Evolutionary conservation across 37 sponge, comb jelly and placozoan genomes (phyloP).

Genomic region (Aphrocallistes beatrix): DNA sequence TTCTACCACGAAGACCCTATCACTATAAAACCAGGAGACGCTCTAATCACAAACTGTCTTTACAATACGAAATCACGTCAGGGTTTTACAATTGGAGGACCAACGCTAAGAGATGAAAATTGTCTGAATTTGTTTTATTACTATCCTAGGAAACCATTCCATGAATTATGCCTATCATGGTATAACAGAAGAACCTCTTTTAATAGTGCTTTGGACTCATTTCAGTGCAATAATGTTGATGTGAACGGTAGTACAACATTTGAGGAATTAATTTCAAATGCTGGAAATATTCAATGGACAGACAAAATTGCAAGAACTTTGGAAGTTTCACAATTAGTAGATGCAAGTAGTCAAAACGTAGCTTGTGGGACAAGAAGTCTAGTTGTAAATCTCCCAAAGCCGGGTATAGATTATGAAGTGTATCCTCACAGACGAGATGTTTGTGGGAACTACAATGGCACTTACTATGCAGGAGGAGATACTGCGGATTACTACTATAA

Average conservation of each 20-base stretch:
- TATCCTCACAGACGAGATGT: background rate
- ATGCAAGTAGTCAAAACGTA: background rate
- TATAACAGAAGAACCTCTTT: background rate
- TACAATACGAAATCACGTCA: background rate
- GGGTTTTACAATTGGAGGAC: background rate
- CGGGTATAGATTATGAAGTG: background rate
- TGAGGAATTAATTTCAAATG: background rate
- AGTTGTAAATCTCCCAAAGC: background rate
- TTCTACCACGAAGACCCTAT: background rate
- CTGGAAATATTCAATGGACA: background rate
- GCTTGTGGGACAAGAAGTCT: background rate
- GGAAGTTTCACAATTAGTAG: background rate
- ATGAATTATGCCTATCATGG: background rate
- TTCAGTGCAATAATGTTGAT: background rate
- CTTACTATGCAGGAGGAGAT: background rate
- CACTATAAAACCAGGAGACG: background rate
- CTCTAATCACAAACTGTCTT: background rate
- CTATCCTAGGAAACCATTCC: background rate
- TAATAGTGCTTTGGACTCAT: background rate
- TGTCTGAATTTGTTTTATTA: conserved; percentile 15
- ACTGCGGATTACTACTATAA: background rate
- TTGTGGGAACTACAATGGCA: background rate
- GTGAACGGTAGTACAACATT: background rate
- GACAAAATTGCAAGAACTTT: background rate
- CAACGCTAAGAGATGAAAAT: background rate